Evolutionary conservation across 2,888 invertebrate genomes (phyloP), one percentile per base, ranked within the genome.

Genomic region (Halictus ligatus): DNA sequence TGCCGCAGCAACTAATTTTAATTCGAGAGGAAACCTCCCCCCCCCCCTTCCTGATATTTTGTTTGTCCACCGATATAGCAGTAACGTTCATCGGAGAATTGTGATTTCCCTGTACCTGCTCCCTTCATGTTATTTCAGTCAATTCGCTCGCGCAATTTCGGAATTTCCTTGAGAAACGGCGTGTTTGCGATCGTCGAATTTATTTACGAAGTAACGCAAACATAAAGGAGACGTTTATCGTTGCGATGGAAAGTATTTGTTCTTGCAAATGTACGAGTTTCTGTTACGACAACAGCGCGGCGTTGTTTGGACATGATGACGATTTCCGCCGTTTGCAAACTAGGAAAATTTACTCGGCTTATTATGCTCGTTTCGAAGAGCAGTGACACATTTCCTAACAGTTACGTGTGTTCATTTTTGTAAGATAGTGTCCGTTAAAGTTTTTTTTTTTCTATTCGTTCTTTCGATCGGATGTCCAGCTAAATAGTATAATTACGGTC

Each of bases 161-260:
- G 21, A 35, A 35, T 29, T 50, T 73, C 73, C 35, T 35, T 29
- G 35, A 73, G 73, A 8, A 50, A 73, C 73, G 29, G n/a, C 12
- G 73, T 73, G 46, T 73, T 73, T 73, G 48, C 73, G 18, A 21
- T 29, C 48, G 50, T 18, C 10, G 10, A 50, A 25, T 50, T 73
- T 73, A 73, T 73, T 73, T 50, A 73, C 73, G 25, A 73, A 73
- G 50, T 50, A 35, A 29, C 50, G 50, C 35, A 73, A 73, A 73
- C 12, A 29, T 50, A 50, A 73, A 50, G 50, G 21, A 73, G 35
- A 73, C 48, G 73, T 73, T 73, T 73, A 48, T 50, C 21, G 29
- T 29, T 21, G 15, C 50, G 29, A 73, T 35, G 50, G 50, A 13
- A 73, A 73, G 50, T 73, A 50, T 73, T 73, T 73, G 50, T 29